A percentile compares a stretch with the other conserved stretches of the same genome.
These are phyloP conservation scores for Hassar affinis DNA, from an alignment of 2,113 vertebrate species.

Conservation along the genomic window DNA sequence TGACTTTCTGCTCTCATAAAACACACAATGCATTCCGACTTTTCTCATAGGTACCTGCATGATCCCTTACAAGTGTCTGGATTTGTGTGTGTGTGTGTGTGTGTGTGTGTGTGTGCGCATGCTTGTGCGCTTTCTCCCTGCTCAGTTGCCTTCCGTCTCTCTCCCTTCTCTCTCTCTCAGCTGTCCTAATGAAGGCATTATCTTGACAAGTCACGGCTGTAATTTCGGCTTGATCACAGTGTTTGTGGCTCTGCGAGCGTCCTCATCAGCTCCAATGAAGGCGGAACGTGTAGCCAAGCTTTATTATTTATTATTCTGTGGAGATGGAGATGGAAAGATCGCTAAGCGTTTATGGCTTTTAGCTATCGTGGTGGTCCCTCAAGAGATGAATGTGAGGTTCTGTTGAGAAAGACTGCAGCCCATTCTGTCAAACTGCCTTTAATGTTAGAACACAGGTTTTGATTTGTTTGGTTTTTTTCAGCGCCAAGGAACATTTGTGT, in stretches of 20 bases:
- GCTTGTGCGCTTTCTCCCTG: not conserved
- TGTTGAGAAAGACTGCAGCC: not conserved
- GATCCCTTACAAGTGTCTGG: conserved; percentile 2
- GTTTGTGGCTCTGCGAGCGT: conserved; percentile 41
- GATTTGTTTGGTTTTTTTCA: not conserved
- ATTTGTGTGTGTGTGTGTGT: not conserved
- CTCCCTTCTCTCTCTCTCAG: conserved; percentile 36
- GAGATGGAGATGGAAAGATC: conserved; percentile 22
- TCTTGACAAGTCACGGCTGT: conserved; percentile 51
- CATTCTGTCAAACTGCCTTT: not conserved
- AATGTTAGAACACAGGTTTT: not conserved
- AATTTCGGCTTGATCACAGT: conserved; percentile 51
- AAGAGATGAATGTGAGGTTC: not conserved
- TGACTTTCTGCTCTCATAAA: not conserved
- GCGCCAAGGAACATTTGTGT: not conserved
- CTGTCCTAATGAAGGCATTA: conserved; percentile 51
- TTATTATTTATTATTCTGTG: conserved; percentile 23
- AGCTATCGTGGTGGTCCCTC: not conserved
- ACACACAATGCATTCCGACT: too few species aligned
- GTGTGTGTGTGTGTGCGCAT: conserved; percentile 2
- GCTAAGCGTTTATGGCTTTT: conserved; percentile 16
- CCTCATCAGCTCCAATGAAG: conserved; percentile 37
- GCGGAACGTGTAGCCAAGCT: conserved; percentile 12
- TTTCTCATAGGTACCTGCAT: not conserved
- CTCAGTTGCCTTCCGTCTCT: conserved; percentile 16